These are phyloP conservation scores for Hydra vulgaris DNA, from an alignment of 30 jellyfish, hydroid and myxozoan species.

Conservation along the genomic window DNA sequence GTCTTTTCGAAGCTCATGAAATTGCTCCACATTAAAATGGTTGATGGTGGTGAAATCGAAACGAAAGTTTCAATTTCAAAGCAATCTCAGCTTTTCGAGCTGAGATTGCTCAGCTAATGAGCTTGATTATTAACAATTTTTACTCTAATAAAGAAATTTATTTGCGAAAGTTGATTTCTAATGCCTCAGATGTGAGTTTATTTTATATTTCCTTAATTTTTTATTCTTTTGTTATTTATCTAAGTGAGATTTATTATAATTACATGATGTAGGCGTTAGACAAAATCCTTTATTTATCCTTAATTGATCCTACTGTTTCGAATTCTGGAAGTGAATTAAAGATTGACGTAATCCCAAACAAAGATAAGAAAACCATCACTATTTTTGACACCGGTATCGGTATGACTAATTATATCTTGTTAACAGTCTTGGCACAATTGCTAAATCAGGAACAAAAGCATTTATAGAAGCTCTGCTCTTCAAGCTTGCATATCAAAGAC, in stretches of 20 bases:
- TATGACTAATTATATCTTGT: constrained; percentile 92
- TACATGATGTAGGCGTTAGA: constrained; percentile 96
- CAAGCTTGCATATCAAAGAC: constrained; percentile 98
- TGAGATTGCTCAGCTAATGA: constrained; percentile 96
- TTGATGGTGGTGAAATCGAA: constrained; percentile 67
- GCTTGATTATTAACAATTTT: constrained; percentile 91
- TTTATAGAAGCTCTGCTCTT: constrained; percentile 95
- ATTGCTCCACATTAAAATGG: constrained; percentile 15
- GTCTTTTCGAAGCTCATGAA: too few species aligned
- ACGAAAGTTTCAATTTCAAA: too few species aligned
- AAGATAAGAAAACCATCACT: constrained; percentile 81
- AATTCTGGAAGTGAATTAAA: constrained; percentile 66
- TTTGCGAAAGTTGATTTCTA: constrained; percentile 83
- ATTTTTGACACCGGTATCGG: constrained; percentile 93
- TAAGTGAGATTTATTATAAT: background rate
- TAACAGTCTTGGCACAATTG: constrained; percentile 95
- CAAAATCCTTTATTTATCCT: constrained; percentile 66
- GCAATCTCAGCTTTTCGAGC: constrained; percentile 97
- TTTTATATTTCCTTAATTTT: background rate
- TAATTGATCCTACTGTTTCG: constrained; percentile 70
- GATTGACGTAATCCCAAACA: constrained; percentile 66
- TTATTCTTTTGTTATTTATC: too few species aligned
- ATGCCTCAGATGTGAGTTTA: constrained; percentile 84
- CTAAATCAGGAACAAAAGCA: constrained; percentile 95
- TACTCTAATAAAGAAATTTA: constrained; percentile 91